phyloP scores from a whole-genome alignment of 2,888 invertebrate genomes.

The Agapostemon virescens region DNA sequence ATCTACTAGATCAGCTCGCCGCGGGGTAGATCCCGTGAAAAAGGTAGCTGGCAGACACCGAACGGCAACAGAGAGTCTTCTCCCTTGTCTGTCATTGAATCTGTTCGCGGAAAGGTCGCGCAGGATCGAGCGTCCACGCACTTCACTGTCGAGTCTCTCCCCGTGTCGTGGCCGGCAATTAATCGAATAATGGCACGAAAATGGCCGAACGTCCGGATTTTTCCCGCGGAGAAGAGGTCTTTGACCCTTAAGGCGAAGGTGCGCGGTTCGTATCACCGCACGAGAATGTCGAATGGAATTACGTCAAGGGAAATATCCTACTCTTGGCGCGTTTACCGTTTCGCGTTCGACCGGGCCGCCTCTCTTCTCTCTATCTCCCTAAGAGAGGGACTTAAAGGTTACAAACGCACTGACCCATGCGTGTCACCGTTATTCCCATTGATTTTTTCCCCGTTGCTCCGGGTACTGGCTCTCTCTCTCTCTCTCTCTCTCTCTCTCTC shows the following conservation, averaged over 20 bases:
- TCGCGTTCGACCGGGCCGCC: slow-evolving; percentile 57
- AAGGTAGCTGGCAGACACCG: not conserved
- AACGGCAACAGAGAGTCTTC: not conserved
- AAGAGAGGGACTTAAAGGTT: slow-evolving; percentile 62
- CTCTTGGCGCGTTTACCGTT: slow-evolving; percentile 68
- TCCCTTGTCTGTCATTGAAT: not conserved
- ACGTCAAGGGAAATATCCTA: slow-evolving; percentile 68
- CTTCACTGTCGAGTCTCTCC: not conserved
- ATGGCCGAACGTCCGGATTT: slow-evolving; percentile 51
- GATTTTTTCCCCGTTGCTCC: slow-evolving; percentile 59
- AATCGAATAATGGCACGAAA: slow-evolving; percentile 64
- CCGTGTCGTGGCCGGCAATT: slow-evolving; percentile 41
- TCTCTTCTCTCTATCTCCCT: slow-evolving; percentile 38
- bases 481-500: not conserved
- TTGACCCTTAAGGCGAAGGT: slow-evolving; percentile 58
- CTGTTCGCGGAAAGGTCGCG: slow-evolving; percentile 4
- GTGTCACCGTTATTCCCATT: slow-evolving; percentile 71
- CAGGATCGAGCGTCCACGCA: slow-evolving; percentile 1
- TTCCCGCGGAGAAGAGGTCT: slow-evolving; percentile 50
- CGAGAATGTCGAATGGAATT: slow-evolving; percentile 69
- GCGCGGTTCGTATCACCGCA: slow-evolving; percentile 59
- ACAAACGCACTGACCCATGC: slow-evolving; percentile 71
- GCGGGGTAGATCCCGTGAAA: not conserved
- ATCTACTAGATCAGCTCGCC: not conserved
- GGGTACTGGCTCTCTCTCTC: not conserved